phyloP scores from a whole-genome alignment of 1,140 invertebrate species.

The Drosophila kanapiae region DNA sequence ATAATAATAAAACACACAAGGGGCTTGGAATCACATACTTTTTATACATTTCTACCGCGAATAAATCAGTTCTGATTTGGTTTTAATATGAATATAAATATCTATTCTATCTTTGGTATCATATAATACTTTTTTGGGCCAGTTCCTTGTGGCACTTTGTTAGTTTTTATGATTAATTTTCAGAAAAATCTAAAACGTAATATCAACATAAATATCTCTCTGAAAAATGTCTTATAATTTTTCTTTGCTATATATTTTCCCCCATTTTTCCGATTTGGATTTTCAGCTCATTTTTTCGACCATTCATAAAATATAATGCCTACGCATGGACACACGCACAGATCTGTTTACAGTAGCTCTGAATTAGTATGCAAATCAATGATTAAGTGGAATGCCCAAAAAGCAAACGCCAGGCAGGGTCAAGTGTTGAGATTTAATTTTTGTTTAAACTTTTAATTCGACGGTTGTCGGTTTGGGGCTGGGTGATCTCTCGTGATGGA shows the following conservation, averaged over 20 bases:
- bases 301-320: slow-evolving; percentile 4
- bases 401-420: slow-evolving; percentile 11
- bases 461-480: slow-evolving; percentile 4
- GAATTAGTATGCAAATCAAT: slow-evolving; percentile 28
- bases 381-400: slow-evolving; percentile 2
- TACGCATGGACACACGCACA: too few relatives aligned
- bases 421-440: slow-evolving; percentile 37
- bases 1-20: too few relatives aligned
- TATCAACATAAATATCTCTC: neutral
- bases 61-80: too few relatives aligned
- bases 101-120: too few relatives aligned
- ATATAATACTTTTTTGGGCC: too few relatives aligned
- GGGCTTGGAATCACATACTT: too few relatives aligned
- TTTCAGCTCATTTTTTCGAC: neutral
- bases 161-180: too few relatives aligned
- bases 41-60: too few relatives aligned
- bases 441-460: slow-evolving; percentile 17
- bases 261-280: neutral
- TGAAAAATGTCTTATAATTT: neutral
- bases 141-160: too few relatives aligned
- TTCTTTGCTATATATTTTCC: neutral
- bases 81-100: too few relatives aligned
- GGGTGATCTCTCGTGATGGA: slow-evolving; percentile 33
- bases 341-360: slow-evolving; percentile 21
- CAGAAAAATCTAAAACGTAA: neutral